These are phyloP conservation scores for Beaufortia kweichowensis DNA, from an alignment of 2,113 vertebrate species.

Conservation along the genomic window DNA sequence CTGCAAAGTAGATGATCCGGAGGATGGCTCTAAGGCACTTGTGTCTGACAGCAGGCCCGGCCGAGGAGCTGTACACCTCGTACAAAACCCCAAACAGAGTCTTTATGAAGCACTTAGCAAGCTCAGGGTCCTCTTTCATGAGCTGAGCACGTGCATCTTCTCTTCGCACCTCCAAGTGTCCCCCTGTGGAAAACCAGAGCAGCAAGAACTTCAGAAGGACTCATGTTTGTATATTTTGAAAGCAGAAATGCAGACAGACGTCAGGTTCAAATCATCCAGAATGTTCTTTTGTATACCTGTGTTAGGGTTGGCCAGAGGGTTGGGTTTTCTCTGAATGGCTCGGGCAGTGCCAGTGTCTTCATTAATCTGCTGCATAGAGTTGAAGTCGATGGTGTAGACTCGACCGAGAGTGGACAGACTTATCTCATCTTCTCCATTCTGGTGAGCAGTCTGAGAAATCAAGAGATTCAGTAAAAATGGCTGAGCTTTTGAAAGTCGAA, in stretches of 20 bases:
- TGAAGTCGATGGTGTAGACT: conserved; percentile 99
- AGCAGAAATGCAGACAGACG: no score
- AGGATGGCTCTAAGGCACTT: conserved; percentile 99
- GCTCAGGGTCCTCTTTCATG: conserved; percentile 98
- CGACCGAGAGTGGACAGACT: conserved; percentile 97
- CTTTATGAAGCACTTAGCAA: conserved; percentile 99
- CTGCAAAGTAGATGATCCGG: conserved; percentile 99
- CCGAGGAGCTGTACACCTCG: conserved; percentile 98
- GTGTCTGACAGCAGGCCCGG: conserved; percentile 99
- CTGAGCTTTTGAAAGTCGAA: not conserved
- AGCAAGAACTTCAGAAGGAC: no score
- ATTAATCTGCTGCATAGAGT: conserved; percentile 99
- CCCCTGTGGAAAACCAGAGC: conserved; percentile 70
- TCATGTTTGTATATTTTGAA: no score
- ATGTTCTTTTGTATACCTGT: conserved; percentile 75
- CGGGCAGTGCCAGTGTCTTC: conserved; percentile 99
- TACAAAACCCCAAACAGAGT: conserved; percentile 98
- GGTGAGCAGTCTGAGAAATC: conserved; percentile 91
- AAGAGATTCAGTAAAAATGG: not conserved
- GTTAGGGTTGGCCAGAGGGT: conserved; percentile 95
- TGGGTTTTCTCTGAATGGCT: conserved; percentile 99
- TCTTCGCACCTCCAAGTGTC: conserved; percentile 91
- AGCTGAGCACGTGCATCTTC: conserved; percentile 97
- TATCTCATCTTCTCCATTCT: conserved; percentile 99
- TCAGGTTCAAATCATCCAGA: not conserved